phyloP scores from a whole-genome alignment of 2,888 invertebrate species.

The Gibbula magus region DNA sequence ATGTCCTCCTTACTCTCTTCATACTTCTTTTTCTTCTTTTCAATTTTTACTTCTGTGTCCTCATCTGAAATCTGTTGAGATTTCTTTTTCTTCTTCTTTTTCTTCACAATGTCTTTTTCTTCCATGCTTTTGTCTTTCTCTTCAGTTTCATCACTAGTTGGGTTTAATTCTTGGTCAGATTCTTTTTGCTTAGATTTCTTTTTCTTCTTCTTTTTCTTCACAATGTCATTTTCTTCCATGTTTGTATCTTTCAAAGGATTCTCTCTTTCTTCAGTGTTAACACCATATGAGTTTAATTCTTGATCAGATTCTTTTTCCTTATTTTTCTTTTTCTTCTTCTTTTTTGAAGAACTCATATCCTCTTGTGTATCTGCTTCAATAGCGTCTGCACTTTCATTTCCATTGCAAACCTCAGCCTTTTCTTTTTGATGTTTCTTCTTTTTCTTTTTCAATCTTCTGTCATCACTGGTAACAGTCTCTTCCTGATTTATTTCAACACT shows the following conservation, averaged over 20 bases:
- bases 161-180: too few species aligned
- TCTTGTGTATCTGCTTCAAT: background rate
- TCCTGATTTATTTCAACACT: background rate
- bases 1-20: slow-evolving; percentile 2
- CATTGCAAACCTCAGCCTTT: background rate
- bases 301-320: background rate
- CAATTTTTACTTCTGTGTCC: background rate
- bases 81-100: slow-evolving; percentile 26
- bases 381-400: background rate
- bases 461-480: background rate
- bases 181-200: slow-evolving; percentile 28
- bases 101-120: slow-evolving; percentile 3
- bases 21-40: background rate
- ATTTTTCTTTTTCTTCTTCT: background rate
- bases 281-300: slow-evolving; percentile 9
- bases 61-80: background rate
- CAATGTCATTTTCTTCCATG: background rate
- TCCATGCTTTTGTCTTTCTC: slow-evolving; percentile 15
- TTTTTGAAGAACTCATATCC: background rate
- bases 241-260: slow-evolving; percentile 26
- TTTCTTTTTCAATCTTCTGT: slow-evolving; percentile 13
- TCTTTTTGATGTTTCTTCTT: slow-evolving; percentile 22
- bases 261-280: slow-evolving; percentile 2
- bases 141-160: slow-evolving; percentile 1
- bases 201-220: slow-evolving; percentile 33